Evolutionary conservation across 2,113 vertebrate genomes (phyloP).

Genomic region (Anas platyrhynchos): DNA sequence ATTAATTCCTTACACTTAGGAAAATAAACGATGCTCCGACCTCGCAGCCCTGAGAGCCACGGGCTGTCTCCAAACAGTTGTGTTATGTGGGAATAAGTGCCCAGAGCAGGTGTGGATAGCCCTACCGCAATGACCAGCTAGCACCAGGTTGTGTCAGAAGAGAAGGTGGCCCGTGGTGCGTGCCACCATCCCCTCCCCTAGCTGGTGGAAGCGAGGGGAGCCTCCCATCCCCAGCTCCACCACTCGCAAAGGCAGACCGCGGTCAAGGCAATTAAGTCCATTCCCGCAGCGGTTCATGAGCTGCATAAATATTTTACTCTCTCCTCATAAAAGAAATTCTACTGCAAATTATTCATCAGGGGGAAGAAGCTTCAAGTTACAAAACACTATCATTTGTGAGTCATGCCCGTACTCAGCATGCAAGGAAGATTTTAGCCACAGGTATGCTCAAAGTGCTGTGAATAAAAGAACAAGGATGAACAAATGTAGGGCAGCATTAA

Average conservation of each 20-base stretch:
- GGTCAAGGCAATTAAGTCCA: not conserved
- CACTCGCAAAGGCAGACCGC: accelerated
- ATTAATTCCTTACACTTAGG: not conserved
- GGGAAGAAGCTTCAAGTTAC: not conserved
- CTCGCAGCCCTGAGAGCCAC: accelerated
- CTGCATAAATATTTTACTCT: not conserved
- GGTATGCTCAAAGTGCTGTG: not conserved
- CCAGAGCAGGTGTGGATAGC: not conserved
- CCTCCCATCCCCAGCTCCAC: not conserved
- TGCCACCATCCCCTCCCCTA: not conserved
- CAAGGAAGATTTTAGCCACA: not conserved
- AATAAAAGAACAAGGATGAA: not conserved
- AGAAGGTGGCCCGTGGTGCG: not conserved
- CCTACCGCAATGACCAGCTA: not conserved
- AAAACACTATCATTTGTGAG: not conserved
- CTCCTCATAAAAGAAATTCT: not conserved
- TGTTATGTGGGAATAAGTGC: not conserved
- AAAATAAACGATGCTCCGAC: not conserved
- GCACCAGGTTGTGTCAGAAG: not conserved
- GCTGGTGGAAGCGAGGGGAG: not conserved
- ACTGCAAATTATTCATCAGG: not conserved
- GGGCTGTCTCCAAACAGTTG: accelerated
- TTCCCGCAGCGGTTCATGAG: not conserved
- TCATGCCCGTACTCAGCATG: not conserved
- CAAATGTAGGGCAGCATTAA: not conserved